These are phyloP conservation scores for Smithornis capensis DNA, from an alignment of 2,113 vertebrate species.

Conservation along the genomic window DNA sequence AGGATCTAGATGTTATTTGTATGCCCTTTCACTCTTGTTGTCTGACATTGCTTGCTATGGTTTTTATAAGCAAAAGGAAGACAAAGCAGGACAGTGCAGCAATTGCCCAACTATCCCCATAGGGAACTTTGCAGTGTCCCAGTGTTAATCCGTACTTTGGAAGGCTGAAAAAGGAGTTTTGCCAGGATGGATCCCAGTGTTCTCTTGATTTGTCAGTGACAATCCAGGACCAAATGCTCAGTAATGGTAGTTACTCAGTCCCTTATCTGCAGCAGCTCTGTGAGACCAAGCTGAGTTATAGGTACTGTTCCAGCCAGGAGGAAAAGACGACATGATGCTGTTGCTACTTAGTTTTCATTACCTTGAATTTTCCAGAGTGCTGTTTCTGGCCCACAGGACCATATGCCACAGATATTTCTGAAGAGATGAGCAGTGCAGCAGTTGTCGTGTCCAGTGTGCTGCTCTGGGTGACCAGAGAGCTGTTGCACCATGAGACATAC, in stretches of 20 bases:
- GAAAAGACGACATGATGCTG: not conserved
- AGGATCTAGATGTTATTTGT: not conserved
- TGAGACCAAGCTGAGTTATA: not conserved
- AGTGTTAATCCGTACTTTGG: fast-evolving
- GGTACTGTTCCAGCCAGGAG: not conserved
- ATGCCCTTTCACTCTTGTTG: not conserved
- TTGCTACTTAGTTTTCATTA: not conserved
- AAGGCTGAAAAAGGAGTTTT: not conserved
- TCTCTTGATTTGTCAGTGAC: not conserved
- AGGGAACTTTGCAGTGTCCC: not conserved
- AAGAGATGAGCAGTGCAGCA: not conserved
- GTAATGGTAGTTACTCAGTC: not conserved
- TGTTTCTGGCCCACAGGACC: not conserved
- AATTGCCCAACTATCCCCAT: not conserved
- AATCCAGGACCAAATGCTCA: not conserved
- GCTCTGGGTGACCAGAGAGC: not conserved
- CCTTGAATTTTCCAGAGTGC: not conserved
- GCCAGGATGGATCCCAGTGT: not conserved
- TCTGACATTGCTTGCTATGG: not conserved
- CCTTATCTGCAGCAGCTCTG: not conserved
- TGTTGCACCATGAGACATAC: fast-evolving
- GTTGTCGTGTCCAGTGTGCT: not conserved
- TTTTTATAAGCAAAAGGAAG: not conserved
- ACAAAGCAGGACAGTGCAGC: not conserved
- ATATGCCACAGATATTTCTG: not conserved